phyloP scores from a whole-genome alignment of 2,797 vertebrate species.

The Enteromius afrohamiltoni region DNA sequence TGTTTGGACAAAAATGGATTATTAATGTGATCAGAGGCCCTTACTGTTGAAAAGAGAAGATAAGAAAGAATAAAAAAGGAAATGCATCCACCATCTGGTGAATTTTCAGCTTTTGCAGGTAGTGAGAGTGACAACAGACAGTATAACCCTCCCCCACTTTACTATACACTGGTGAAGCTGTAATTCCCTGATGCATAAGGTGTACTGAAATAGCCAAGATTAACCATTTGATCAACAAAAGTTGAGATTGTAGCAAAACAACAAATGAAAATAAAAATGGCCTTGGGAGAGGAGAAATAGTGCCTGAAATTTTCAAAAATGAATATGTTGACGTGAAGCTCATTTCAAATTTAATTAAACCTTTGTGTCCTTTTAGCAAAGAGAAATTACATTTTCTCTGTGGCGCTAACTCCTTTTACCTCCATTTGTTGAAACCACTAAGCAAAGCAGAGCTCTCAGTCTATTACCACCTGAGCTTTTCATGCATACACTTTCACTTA shows the following conservation, averaged over 20 bases:
- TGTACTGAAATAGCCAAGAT: slow-evolving; percentile 23
- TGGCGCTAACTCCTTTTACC: slow-evolving; percentile 1
- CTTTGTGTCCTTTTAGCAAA: slow-evolving; percentile 43
- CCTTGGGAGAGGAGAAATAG: not conserved
- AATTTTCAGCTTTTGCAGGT: slow-evolving; percentile 20
- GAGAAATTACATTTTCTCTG: slow-evolving; percentile 41
- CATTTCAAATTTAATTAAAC: slow-evolving; percentile 49
- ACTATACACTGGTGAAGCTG: not conserved
- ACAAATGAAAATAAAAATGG: slow-evolving; percentile 33
- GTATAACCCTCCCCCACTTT: not conserved
- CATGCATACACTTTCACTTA: slow-evolving; percentile 5
- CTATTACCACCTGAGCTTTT: slow-evolving; percentile 40
- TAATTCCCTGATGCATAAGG: slow-evolving; percentile 24
- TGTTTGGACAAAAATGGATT: slow-evolving; percentile 11
- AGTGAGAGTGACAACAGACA: not conserved
- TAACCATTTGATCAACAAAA: slow-evolving; percentile 29
- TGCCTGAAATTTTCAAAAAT: slow-evolving; percentile 45
- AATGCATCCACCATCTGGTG: not conserved
- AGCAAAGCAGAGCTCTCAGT: slow-evolving; percentile 29
- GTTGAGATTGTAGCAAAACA: slow-evolving; percentile 21
- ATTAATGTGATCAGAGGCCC: slow-evolving; percentile 15
- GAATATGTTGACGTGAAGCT: slow-evolving; percentile 6
- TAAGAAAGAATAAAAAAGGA: not conserved
- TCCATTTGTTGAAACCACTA: slow-evolving; percentile 10
- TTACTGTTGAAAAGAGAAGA: slow-evolving; percentile 14